A percentile compares a stretch with the other conserved stretches of the same genome.
These are phyloP conservation scores for Catajapyx aquilonaris DNA, from an alignment of 1,140 invertebrate species.

Conservation along the genomic window DNA sequence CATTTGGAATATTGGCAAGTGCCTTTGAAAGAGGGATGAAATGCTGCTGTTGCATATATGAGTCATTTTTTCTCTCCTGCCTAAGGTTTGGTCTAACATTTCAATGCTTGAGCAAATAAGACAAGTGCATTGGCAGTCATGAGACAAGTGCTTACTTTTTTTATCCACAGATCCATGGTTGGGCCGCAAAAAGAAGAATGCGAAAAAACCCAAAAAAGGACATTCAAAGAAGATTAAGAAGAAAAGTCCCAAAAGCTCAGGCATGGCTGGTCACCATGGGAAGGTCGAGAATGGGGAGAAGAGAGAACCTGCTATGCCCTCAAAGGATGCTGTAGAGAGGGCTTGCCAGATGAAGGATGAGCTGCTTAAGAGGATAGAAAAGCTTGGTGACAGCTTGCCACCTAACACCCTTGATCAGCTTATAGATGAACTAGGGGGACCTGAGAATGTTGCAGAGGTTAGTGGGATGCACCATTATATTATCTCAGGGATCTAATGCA, in stretches of 20 bases:
- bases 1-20: no score
- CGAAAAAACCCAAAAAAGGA: conserved; percentile 39
- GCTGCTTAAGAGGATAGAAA: conserved; percentile 64
- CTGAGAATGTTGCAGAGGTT: conserved; percentile 89
- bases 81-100: no score
- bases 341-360: conserved; percentile 85
- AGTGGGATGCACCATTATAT: conserved; percentile 2
- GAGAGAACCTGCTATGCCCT: conserved; percentile 29
- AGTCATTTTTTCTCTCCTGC: no score
- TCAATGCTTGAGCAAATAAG: no score
- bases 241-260: conserved; percentile 10
- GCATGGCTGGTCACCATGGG: conserved; percentile 5
- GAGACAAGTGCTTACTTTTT: no score
- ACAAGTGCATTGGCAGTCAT: no score
- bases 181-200: conserved; percentile 43
- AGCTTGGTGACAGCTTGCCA: conserved; percentile 68
- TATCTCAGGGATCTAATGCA: conserved; percentile 4
- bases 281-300: conserved; percentile 11
- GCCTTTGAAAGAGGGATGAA: no score
- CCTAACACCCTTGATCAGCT: conserved; percentile 97
- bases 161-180: conserved; percentile 73
- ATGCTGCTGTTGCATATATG: no score
- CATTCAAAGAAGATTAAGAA: conserved; percentile 11
- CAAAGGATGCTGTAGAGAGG: conserved; percentile 58
- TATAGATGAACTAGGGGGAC: conserved; percentile 93